Base-by-base conservation (phyloP, 1,140 invertebrate genomes). In the Lucilia cuprina region DNA sequence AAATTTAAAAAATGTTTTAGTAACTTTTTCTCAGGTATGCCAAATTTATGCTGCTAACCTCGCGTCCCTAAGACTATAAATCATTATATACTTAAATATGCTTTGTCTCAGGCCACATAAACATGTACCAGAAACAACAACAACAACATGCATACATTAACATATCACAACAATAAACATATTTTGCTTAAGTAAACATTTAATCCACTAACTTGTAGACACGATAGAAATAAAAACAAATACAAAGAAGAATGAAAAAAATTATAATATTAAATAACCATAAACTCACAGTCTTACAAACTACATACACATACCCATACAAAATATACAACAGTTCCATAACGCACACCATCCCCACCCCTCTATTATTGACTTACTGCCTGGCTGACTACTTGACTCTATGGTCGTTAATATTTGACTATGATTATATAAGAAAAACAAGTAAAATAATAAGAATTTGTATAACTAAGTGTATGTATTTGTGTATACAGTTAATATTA, bases 161-260 rank as follows among this genome's bases (percentile, higher is more conserved):
- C 77, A 47, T 78, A 74, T 82, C 65, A 84, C 82, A 55, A 82
- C 84, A 82, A 82, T 84, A 84, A 84, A 84, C 84, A 84, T 84
- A 84, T 84, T 84, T 82, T 47, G 65, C 41, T 75, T 82, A 82
- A 74, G 70, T 84, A 84, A 84, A 75, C 49, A 65, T 82, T 84
- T 84, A 84, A 84, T 70, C 80, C 70, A 74, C 7, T 70, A 84
- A 84, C 77, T 84, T 84, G 83, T 84, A 78, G 77, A 49, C 41
- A 21, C 41, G 77, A 78, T 78, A 78, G 49, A 19, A 49, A 19
- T 13, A n/a, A 21, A 49, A 13, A 47, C 17, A 65, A 65, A 65
- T 14, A 65, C 17, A 65, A 41, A 41, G 35, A 8, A 12, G 17
- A 19, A 7, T 14, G n/a, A 65, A 19, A 65, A 65, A 65, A 65